Conservation (phyloP, 30 jellyfish, hydroid and myxozoan species). For the Rhopilema esculentum region DNA sequence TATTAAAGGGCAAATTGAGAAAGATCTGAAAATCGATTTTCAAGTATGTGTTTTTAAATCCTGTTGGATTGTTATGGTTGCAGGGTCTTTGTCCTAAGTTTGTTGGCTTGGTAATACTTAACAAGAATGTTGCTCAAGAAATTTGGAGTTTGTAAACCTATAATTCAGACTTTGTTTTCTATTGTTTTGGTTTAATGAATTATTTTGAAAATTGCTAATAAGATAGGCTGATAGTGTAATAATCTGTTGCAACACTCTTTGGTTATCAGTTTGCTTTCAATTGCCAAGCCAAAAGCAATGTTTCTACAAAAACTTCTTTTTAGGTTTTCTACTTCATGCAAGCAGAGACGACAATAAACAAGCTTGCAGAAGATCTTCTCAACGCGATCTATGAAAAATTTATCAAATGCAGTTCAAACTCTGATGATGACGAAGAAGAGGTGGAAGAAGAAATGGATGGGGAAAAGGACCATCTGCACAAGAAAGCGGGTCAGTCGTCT, state of each 20-base stretch:
- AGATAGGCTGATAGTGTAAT: no score
- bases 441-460: slow-evolving; percentile 4
- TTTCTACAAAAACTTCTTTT: neutral
- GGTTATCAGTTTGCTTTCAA: neutral
- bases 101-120: neutral
- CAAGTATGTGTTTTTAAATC: slow-evolving; percentile 30
- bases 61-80: neutral
- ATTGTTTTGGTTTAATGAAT: no score
- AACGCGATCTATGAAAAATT: slow-evolving; percentile 50
- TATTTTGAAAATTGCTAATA: no score
- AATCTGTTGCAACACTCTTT: neutral
- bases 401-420: neutral
- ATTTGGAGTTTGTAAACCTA: no score
- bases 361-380: slow-evolving; percentile 61
- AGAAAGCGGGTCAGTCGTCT: neutral
- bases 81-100: neutral
- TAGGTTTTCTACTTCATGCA: slow-evolving; percentile 71
- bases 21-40: slow-evolving; percentile 60
- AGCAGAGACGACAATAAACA: slow-evolving; percentile 57
- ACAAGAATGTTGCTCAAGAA: no score
- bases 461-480: slow-evolving; percentile 29
- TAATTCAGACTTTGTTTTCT: no score
- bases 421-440: slow-evolving; percentile 12
- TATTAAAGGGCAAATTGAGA: slow-evolving; percentile 63
- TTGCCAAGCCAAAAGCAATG: neutral